Conservation (phyloP, 2,113 vertebrate genomes). For the Chauna torquata region DNA sequence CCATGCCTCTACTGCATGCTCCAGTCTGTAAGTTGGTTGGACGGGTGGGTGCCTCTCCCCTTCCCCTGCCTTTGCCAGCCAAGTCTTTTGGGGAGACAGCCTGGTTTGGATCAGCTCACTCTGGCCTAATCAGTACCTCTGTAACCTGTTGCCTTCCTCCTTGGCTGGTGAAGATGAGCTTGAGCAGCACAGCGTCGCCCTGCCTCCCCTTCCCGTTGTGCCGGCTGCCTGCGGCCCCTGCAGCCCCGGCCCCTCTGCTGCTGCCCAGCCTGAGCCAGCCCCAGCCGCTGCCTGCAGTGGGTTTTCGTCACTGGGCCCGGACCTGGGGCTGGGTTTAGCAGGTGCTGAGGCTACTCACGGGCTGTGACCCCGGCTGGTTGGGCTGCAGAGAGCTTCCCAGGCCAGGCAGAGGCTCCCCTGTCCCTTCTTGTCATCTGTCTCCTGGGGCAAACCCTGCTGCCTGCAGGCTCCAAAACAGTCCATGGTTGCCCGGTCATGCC, state of each 20-base stretch:
- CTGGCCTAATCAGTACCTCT: constrained; percentile 16
- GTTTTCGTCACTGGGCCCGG: not conserved
- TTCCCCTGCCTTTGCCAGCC: not conserved
- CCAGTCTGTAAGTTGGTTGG: constrained; percentile 92
- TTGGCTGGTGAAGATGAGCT: constrained; percentile 20
- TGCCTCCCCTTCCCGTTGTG: not conserved
- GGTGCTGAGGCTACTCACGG: not conserved
- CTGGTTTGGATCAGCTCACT: not conserved
- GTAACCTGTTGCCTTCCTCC: not conserved
- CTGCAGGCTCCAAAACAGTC: not conserved
- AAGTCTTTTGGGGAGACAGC: not conserved
- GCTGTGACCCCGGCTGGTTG: rapidly evolving
- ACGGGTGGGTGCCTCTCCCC: not conserved
- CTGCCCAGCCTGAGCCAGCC: not conserved
- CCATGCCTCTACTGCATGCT: constrained; percentile 77
- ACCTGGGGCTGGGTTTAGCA: not conserved
- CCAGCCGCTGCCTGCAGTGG: not conserved
- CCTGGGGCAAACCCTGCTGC: not conserved
- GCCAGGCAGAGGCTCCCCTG: not conserved
- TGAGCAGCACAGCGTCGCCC: not conserved
- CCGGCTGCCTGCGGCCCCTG: not conserved
- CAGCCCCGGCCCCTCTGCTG: not conserved
- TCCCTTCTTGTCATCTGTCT: not conserved
- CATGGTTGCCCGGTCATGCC: not conserved
- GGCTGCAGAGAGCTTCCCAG: not conserved